Percentiles rank a stretch among this genome's conserved stretches.
These are phyloP conservation scores for Lophius piscatorius DNA, from an alignment of 2,113 vertebrate species.

Conservation along the genomic window DNA sequence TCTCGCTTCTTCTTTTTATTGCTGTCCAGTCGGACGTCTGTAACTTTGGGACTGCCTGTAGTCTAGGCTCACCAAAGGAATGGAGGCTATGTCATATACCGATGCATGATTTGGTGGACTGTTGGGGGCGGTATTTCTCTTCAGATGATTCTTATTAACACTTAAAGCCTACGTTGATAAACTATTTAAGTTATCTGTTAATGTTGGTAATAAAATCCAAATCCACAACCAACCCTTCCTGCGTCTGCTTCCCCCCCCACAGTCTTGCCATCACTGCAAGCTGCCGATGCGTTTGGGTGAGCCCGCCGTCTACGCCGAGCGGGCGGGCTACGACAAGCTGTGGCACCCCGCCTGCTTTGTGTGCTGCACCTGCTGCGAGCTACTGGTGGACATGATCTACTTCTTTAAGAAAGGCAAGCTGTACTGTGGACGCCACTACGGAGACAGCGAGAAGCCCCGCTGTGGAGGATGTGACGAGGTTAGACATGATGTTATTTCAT, in stretches of 20 bases:
- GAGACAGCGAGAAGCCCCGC: conserved; percentile 96
- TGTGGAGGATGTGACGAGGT: conserved; percentile 99
- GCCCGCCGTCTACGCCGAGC: conserved; percentile 93
- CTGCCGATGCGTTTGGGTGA: conserved; percentile 88
- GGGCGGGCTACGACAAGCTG: conserved; percentile 92
- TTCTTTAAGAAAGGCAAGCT: conserved; percentile 96
- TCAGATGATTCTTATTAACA: no score
- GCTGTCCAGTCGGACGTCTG: no score
- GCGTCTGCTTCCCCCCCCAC: background rate
- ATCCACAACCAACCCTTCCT: background rate
- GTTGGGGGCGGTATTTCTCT: no score
- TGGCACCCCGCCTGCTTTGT: conserved; percentile 97
- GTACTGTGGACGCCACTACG: conserved; percentile 97
- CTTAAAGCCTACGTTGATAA: no score
- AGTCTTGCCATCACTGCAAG: conserved; percentile 90
- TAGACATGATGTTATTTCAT: background rate
- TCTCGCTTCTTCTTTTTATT: no score
- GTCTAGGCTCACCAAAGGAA: no score
- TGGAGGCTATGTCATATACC: no score
- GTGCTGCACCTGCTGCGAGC: conserved; percentile 88
- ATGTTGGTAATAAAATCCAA: background rate
- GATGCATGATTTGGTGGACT: no score
- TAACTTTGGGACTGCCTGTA: no score
- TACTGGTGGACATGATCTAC: conserved; percentile 99
- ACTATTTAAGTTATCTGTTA: background rate